A percentile compares a stretch with the other conserved stretches of the same genome.
Conservation (phyloP, 2,113 vertebrate genomes). For the Gymnogyps californianus region DNA sequence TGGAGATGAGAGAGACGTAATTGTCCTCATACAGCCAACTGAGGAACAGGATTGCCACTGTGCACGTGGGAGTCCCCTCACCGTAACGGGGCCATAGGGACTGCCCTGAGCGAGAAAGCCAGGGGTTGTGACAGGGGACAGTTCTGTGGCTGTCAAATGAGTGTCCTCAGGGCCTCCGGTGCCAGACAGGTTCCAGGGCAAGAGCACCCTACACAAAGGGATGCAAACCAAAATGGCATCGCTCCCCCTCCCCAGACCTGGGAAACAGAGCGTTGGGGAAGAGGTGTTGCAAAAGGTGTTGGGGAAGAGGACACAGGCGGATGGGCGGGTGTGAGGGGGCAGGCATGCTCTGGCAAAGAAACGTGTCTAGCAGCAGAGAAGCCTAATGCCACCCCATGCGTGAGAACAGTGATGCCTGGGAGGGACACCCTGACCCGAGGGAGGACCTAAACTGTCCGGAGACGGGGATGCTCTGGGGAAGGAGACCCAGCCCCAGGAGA, state of each 20-base stretch:
- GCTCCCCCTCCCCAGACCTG: fast-evolving
- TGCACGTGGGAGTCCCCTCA: fast-evolving
- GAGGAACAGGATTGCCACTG: neutral
- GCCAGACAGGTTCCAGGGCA: neutral
- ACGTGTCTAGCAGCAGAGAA: neutral
- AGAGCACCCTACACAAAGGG: neutral
- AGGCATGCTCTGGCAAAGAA: neutral
- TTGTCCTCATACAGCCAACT: fast-evolving
- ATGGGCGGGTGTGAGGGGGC: neutral
- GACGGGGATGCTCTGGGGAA: neutral
- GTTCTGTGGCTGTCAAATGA: fast-evolving
- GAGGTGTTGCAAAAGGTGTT: neutral
- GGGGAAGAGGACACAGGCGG: neutral
- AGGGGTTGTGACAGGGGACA: neutral
- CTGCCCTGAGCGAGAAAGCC: neutral
- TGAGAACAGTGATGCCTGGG: fast-evolving
- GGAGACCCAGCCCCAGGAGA: neutral
- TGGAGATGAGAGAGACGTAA: neutral
- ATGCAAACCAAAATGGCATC: neutral
- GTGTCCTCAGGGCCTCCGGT: fast-evolving
- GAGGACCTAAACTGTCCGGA: fast-evolving
- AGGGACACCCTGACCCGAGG: neutral
- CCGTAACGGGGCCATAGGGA: fast-evolving
- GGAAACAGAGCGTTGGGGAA: too few relatives aligned
- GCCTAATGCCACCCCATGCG: neutral